Evolutionary conservation across 2,797 vertebrate genomes (phyloP).

Genomic region (Xenopus petersii): DNA sequence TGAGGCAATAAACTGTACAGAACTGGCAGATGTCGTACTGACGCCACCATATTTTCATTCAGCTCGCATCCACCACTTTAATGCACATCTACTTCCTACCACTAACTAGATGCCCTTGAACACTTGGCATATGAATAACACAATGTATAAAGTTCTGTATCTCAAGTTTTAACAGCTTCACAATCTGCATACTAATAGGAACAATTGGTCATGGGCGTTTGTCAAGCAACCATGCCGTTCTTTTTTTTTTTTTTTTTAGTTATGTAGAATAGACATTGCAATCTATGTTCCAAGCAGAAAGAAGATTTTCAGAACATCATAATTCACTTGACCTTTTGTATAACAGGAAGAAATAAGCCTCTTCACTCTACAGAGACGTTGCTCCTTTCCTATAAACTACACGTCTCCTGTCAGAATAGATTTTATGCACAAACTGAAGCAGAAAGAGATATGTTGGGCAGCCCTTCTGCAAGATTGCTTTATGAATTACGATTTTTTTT

Average conservation of each 20-base stretch:
- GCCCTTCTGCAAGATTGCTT: not conserved
- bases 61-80: no score
- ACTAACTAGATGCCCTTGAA: not conserved
- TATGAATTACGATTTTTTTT: not conserved
- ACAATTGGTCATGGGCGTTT: not conserved
- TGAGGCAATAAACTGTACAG: no score
- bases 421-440: constrained; percentile 7
- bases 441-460: not conserved
- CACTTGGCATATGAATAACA: not conserved
- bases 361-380: not conserved
- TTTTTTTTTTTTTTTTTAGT: not conserved
- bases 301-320: constrained; percentile 13
- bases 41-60: no score
- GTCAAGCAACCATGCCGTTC: not conserved
- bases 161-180: not conserved
- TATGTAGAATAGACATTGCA: not conserved
- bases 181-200: not conserved
- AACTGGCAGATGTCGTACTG: no score
- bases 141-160: no score
- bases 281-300: constrained; percentile 2
- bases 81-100: no score
- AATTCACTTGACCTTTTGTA: constrained; percentile 46
- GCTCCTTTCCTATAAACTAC: constrained; percentile 5
- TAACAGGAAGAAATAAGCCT: not conserved
- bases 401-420: constrained; percentile 19